Evolutionary conservation across 1,140 invertebrate genomes (phyloP), one percentile per base, ranked within the genome.

Genomic region (Nephila pilipes): DNA sequence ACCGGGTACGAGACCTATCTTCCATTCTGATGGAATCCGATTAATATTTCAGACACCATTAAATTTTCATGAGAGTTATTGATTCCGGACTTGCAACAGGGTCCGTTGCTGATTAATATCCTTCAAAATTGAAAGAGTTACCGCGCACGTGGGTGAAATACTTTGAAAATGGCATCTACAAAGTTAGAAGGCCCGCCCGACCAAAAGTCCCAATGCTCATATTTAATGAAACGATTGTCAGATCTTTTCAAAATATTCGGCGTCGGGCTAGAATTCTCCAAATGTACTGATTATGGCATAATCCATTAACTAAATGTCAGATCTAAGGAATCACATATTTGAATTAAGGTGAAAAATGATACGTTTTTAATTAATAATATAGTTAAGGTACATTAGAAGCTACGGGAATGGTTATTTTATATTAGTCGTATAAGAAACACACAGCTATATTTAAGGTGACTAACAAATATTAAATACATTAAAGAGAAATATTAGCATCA

Each of bases 41-140:
- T 93, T 93, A 93, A 93, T 93, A 93, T 89, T 93, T 93, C 85
- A 93, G 87, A 58, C 75, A 65, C 69, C 75, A 93, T 93, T 93
- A 93, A 87, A 93, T 87, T 93, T 93, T 46, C 81, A 93, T 85
- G 81, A 85, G 90, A 85, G 58, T 85, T 92, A 92, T 92, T 92
- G 90, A 92, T 92, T 92, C 29, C 29, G 80, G 89, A 63, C 32
- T 14, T 83, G 57, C 79, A 54, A 46, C 85, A 93, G 25, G 79
- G 57, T 38, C 63, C 60, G 46, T 57, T 20, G 16, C 54, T 87
- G 83, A 87, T 93, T 93, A 93, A 93, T 93, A 93, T 87, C 60
- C 60, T 57, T 65, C 81, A 65, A 92, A 85, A 92, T 83, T 63
- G 75, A 83, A 83, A 91, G 89, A 81, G 80, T 91, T 83, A 63